Base-by-base conservation (phyloP, 2,888 invertebrate genomes). In the Hirtodrosophila confusa region DNA sequence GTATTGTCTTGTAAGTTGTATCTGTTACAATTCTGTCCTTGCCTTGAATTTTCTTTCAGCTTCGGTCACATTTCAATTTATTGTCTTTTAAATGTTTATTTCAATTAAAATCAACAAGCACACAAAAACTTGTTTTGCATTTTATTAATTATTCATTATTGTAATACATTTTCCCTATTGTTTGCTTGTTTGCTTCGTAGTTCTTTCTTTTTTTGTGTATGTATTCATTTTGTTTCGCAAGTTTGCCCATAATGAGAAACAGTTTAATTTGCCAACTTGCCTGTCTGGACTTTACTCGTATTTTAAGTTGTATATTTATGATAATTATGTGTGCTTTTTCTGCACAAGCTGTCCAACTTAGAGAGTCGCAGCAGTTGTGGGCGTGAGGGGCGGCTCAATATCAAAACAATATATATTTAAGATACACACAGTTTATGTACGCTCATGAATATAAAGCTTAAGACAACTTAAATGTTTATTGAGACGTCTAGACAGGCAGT, bases 1-100 rank as follows among this genome's bases (percentile, higher is more conserved):
- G 48, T 51, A 61, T 71, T 80, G 78, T 78, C 68, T 62, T 71
- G 62, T 64, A 63, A 57, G 62, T 67, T 63, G 57, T 66, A 35
- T 31, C 23, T 61, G 50, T 40, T 17, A 33, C 37, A 53, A 45
- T 55, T 39, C 31, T 53, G 27, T 55, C 11, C 48, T 53, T 53
- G 55, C 24, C 47, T 27, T 41, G 58, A 51, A 49, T 54, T 62
- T 35, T 36, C 50, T 17, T 33, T 35, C 12, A 39, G 49, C 36
- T 51, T 41, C 40, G n/a, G 11, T 35, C 47, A 35, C 43, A 67
- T 61, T 63, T 56, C 48, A 62, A 86, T 84, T 86, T 83, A 84
- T 83, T 75, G 78, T 61, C 66, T 12, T 63, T 78, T 88, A 86
- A 88, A 74, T 84, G 65, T 73, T 80, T 70, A 67, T 73, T 88